phyloP scores from a whole-genome alignment of 1,140 invertebrate species.

The Neodiprion virginianus region DNA sequence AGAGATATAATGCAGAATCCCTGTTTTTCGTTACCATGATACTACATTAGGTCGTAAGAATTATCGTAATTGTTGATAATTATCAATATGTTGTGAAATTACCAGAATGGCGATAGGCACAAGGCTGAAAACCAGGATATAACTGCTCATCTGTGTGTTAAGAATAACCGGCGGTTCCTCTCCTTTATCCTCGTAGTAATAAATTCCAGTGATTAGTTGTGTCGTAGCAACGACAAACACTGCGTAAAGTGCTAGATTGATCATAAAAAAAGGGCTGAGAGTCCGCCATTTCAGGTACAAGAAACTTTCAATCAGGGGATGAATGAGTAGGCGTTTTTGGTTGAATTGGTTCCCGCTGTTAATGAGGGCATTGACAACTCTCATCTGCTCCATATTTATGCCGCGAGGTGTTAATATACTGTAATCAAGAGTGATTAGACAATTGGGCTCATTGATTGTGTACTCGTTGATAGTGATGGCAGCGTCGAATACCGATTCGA shows the following conservation, averaged over 20 bases:
- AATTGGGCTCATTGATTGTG: slow-evolving; percentile 56
- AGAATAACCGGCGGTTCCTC: slow-evolving; percentile 40
- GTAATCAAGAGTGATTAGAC: slow-evolving; percentile 60
- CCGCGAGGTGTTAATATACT: slow-evolving; percentile 55
- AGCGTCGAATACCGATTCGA: slow-evolving; percentile 61
- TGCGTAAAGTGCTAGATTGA: slow-evolving; percentile 59
- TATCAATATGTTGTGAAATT: slow-evolving; percentile 22
- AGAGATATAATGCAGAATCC: no score
- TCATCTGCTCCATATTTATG: slow-evolving; percentile 58
- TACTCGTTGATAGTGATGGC: slow-evolving; percentile 56
- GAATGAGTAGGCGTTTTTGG: slow-evolving; percentile 60
- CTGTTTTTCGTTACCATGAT: no score
- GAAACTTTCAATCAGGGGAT: slow-evolving; percentile 65
- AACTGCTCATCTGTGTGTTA: slow-evolving; percentile 42
- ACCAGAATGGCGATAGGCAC: slow-evolving; percentile 53
- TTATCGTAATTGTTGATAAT: not conserved
- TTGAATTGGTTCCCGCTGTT: slow-evolving; percentile 59
- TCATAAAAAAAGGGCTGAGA: slow-evolving; percentile 60
- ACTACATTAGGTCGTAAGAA: no score
- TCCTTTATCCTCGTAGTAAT: slow-evolving; percentile 52
- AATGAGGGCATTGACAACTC: slow-evolving; percentile 61
- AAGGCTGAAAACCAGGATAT: slow-evolving; percentile 49
- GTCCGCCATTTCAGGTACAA: slow-evolving; percentile 66
- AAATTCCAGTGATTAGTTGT: slow-evolving; percentile 51
- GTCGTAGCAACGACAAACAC: slow-evolving; percentile 58